Percentiles rank a stretch among this genome's conserved stretches.
These are phyloP conservation scores for Cotesia vestalis DNA, from an alignment of 1,140 invertebrate genomes.

Conservation along the genomic window DNA sequence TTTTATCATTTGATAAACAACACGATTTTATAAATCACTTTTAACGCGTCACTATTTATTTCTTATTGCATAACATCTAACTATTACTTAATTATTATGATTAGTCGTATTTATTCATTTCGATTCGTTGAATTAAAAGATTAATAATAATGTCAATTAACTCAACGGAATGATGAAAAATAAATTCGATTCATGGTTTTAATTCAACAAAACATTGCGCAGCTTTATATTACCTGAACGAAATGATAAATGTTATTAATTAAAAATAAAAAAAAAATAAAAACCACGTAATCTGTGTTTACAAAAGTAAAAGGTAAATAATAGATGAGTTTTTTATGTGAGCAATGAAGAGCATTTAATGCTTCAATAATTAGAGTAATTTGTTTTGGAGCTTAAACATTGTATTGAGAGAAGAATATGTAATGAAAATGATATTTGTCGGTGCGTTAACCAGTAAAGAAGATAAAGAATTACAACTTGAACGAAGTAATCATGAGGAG, in stretches of 20 bases:
- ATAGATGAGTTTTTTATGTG: neutral
- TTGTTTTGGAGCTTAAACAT: neutral
- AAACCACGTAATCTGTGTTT: too few species aligned
- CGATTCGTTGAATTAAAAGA: too few species aligned
- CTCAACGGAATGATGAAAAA: too few species aligned
- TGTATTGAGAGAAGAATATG: neutral
- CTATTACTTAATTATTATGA: neutral
- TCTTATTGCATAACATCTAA: neutral
- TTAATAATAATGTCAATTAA: too few species aligned
- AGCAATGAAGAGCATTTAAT: neutral
- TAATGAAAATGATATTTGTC: slow-evolving; percentile 7
- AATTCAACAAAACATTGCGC: too few species aligned
- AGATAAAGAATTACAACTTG: slow-evolving; percentile 46
- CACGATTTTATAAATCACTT: slow-evolving; percentile 19
- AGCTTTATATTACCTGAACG: too few species aligned
- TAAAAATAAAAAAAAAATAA: too few species aligned
- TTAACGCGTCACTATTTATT: neutral
- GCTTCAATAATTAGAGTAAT: neutral
- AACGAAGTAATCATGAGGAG: slow-evolving; percentile 52
- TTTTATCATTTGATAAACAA: slow-evolving; percentile 29
- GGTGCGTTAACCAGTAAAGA: slow-evolving; percentile 16
- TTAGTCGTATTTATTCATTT: slow-evolving; percentile 3
- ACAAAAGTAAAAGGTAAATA: too few species aligned
- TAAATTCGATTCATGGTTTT: too few species aligned
- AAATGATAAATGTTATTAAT: too few species aligned